A percentile compares a stretch with the other conserved stretches of the same genome.
phyloP scores from a whole-genome alignment of 2,888 invertebrate species.

The Parascotia fuliginaria region DNA sequence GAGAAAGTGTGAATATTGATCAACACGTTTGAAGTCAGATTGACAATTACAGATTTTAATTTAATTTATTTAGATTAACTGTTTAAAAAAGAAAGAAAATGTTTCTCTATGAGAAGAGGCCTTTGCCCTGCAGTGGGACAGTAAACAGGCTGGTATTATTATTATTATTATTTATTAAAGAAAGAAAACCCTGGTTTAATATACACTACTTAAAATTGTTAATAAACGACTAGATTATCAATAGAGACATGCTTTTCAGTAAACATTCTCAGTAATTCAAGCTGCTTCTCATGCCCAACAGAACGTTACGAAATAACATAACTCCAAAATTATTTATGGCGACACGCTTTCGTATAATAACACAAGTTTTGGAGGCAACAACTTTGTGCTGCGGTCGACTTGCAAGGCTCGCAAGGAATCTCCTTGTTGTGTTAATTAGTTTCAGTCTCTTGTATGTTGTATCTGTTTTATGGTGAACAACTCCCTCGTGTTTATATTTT shows the following conservation, averaged over 20 bases:
- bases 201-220: too few relatives aligned
- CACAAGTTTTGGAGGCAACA: constrained; percentile 35
- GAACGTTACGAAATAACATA: constrained; percentile 29
- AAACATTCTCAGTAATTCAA: constrained; percentile 18
- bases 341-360: constrained; percentile 38
- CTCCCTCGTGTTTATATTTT: neutral
- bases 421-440: constrained; percentile 46
- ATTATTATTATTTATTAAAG: too few relatives aligned
- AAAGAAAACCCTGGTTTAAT: too few relatives aligned
- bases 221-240: neutral
- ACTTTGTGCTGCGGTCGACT: constrained; percentile 33
- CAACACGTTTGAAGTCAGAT: too few relatives aligned
- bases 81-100: too few relatives aligned
- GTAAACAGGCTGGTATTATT: too few relatives aligned
- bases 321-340: constrained; percentile 39
- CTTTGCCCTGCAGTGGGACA: too few relatives aligned
- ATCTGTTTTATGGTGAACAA: constrained; percentile 19
- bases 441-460: constrained; percentile 8
- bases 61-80: too few relatives aligned
- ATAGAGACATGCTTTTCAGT: neutral
- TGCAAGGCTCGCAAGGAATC: constrained; percentile 23
- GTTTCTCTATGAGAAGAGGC: too few relatives aligned
- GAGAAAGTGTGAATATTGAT: too few relatives aligned
- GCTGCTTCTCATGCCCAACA: constrained; percentile 17
- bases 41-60: too few relatives aligned